Evolutionary conservation across 1,140 invertebrate genomes (phyloP), one percentile per base, ranked within the genome.

Genomic region (Drosophila miranda): DNA sequence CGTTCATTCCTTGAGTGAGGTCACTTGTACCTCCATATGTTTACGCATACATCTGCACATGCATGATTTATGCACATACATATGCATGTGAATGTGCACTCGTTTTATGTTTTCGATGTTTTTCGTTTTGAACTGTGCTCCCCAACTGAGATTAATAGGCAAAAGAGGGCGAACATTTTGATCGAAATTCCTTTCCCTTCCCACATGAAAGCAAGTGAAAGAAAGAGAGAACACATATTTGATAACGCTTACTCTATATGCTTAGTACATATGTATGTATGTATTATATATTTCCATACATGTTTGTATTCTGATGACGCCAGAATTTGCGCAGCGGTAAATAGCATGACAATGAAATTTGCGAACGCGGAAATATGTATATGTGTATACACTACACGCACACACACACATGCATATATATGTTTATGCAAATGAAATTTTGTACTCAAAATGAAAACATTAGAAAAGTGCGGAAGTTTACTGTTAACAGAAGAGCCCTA

Each of bases 291-390:
- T 8, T 8, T 30, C 6, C 8, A 38, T 38, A 38, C 30, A 30
- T 16, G 16, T 11, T 1, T 11, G 11, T 5, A 38, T 38, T 11
- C 34, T 13, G 34, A 38, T 38, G 60, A 34, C 44, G 62, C 59
- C 43, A 68, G 63, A 64, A 64, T 68, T 68, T 68, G 62, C 64
- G 64, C 64, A 68, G 64, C 50, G 64, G 42, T 51, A 67, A 68
- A 68, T 68, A 63, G 50, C 62, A 48, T 68, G 64, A 43, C 64
- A 50, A 46, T 68, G 64, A 68, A 68, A 48, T 30, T 16, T 2
- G 64, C 45, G 30, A 67, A 67, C 54, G 63, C 63, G 63, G 63
- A 67, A 38, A 38, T 38, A 38, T n/a, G n/a, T n/a, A n/a, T 13
- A 38, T 4, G 0, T 16, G 16, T 16, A 13, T 13, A 38, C 11